Percentiles rank a stretch among this genome's conserved stretches.
phyloP scores from a whole-genome alignment of 2,113 vertebrate species.

The Trochalopteron elliotii region DNA sequence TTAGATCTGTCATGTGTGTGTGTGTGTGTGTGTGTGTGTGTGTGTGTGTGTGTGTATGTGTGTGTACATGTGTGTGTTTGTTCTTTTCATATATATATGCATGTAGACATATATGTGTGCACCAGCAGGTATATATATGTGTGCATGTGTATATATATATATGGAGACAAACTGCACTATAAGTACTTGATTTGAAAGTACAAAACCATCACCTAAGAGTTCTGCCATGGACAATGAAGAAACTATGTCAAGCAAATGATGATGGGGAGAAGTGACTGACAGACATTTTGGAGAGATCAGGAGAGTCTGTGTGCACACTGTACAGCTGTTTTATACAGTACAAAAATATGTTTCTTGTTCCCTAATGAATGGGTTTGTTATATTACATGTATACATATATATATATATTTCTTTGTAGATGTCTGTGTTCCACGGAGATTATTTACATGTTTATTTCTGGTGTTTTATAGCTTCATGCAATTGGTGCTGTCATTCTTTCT shows the following conservation, averaged over 20 bases:
- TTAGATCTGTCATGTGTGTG: neutral
- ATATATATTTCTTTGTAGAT: slow-evolving; percentile 60
- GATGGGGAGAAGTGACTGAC: neutral
- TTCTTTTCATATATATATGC: neutral
- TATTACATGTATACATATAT: slow-evolving; percentile 7
- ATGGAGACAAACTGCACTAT: slow-evolving; percentile 32
- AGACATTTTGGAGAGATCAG: slow-evolving; percentile 15
- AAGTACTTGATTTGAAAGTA: slow-evolving; percentile 1
- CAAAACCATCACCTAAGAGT: neutral
- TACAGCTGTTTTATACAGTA: slow-evolving; percentile 52
- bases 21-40: neutral
- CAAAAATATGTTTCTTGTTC: slow-evolving; percentile 2
- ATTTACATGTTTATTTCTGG: slow-evolving; percentile 67
- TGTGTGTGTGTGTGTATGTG: neutral
- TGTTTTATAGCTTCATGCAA: slow-evolving; percentile 73
- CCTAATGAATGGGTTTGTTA: slow-evolving; percentile 27
- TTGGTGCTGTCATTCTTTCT: slow-evolving; percentile 75
- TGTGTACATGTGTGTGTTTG: neutral
- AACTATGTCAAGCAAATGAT: neutral
- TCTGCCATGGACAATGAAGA: neutral
- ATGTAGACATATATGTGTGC: neutral
- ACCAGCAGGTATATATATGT: neutral
- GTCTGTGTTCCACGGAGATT: slow-evolving; percentile 45
- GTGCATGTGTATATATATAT: neutral
- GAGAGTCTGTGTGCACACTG: slow-evolving; percentile 9